Percentiles rank a stretch among this genome's conserved stretches.
Evolutionary conservation across 53 echinoderm and acorn worm genomes (phyloP).

Genomic region (Zoroaster sp.): DNA sequence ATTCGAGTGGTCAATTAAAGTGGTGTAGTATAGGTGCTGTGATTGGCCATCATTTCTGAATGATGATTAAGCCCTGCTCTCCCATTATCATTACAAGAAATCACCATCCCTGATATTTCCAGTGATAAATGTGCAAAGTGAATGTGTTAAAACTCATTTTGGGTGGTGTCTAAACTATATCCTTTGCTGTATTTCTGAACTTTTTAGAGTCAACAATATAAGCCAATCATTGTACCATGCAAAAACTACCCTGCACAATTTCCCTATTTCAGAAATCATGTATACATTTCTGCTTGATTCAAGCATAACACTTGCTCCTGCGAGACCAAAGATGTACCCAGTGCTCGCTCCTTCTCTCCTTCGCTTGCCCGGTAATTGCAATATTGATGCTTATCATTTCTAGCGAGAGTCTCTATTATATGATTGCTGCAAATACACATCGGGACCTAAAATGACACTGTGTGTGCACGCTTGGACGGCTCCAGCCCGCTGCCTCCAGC

Average conservation of each 20-base stretch:
- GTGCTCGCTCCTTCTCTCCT: neutral
- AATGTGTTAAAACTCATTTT: too few relatives aligned
- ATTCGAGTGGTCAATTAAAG: too few relatives aligned
- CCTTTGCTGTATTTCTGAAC: neutral
- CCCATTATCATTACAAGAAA: too few relatives aligned
- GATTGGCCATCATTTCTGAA: too few relatives aligned
- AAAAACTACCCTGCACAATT: neutral
- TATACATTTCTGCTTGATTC: neutral
- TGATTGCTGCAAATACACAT: constrained; percentile 37
- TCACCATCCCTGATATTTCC: too few relatives aligned
- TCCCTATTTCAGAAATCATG: neutral
- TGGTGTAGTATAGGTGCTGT: too few relatives aligned
- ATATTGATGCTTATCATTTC: constrained; percentile 45
- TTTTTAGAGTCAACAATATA: neutral
- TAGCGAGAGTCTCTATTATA: constrained; percentile 50
- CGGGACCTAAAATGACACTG: constrained; percentile 34
- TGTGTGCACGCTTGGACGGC: constrained; percentile 47
- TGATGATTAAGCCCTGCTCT: too few relatives aligned
- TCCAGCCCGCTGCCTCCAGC: constrained; percentile 17
- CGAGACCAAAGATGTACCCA: neutral
- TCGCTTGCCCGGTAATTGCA: constrained; percentile 26
- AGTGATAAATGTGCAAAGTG: too few relatives aligned
- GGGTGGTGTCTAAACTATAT: too few relatives aligned
- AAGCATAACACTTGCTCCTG: neutral
- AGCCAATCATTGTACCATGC: neutral